Conservation (phyloP, 2,113 vertebrate species). For the Epinephelus fuscoguttatus region DNA sequence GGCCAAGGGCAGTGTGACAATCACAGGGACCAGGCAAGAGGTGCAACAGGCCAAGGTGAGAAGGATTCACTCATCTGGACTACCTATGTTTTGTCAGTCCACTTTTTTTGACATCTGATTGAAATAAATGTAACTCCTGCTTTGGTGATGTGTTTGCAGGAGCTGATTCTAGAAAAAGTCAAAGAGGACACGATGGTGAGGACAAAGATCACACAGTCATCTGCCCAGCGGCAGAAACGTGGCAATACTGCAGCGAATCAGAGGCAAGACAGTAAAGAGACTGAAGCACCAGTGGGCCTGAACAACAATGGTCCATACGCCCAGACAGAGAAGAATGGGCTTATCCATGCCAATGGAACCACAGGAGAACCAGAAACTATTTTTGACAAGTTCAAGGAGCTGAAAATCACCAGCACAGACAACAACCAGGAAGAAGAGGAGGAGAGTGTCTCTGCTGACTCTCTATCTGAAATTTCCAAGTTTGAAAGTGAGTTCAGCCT, state of each 20-base stretch:
- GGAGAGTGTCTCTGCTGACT: constrained; percentile 50
- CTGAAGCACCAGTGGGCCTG: constrained; percentile 23
- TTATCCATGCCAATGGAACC: not conserved
- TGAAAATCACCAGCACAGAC: constrained; percentile 28
- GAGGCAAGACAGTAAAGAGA: constrained; percentile 27
- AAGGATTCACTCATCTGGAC: not conserved
- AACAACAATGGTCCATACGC: constrained; percentile 56
- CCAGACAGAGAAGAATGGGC: constrained; percentile 52
- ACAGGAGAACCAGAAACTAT: not conserved
- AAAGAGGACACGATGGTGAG: constrained; percentile 85
- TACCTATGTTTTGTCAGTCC: not conserved
- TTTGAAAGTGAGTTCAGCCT: constrained; percentile 88
- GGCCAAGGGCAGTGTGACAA: constrained; percentile 80
- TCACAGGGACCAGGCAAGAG: constrained; percentile 88
- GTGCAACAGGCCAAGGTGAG: constrained; percentile 89
- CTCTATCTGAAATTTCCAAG: constrained; percentile 77
- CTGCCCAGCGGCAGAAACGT: constrained; percentile 82
- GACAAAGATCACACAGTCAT: constrained; percentile 85
- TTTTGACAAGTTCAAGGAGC: not conserved
- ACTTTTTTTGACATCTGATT: not conserved
- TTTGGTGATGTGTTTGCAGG: constrained; percentile 74
- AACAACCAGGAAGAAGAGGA: constrained; percentile 35
- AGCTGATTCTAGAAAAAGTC: constrained; percentile 89
- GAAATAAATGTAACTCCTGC: not conserved
- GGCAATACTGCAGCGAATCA: constrained; percentile 42